Conservation (phyloP, 2,797 vertebrate species). For the Stomatorhinus walkeri region DNA sequence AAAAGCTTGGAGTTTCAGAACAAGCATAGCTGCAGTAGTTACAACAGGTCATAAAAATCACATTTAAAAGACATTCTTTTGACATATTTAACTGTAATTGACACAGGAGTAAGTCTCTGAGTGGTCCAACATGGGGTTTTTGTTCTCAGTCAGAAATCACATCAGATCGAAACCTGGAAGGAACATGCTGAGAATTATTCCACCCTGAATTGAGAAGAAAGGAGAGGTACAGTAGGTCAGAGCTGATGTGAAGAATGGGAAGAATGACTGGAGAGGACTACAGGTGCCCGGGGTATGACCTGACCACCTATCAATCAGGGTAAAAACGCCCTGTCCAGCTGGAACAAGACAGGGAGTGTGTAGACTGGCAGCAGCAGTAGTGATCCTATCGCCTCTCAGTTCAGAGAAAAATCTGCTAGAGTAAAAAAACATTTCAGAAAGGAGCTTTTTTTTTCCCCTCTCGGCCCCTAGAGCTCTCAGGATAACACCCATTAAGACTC, state of each 20-base stretch:
- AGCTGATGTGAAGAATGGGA: background rate
- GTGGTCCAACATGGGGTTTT: background rate
- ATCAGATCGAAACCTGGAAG: background rate
- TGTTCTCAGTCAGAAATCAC: background rate
- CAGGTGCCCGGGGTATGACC: background rate
- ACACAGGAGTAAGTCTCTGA: background rate
- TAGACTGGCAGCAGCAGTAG: background rate
- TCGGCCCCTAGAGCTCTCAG: background rate
- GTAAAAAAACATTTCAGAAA: constrained; percentile 10
- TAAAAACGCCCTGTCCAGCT: background rate
- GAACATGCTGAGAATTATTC: background rate
- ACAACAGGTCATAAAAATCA: background rate
- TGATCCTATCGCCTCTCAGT: background rate
- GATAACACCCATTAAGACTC: background rate
- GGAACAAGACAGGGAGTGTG: constrained; percentile 3
- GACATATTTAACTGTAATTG: background rate
- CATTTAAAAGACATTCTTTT: background rate
- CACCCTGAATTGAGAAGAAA: background rate
- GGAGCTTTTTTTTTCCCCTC: background rate
- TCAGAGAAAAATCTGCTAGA: background rate
- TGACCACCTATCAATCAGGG: background rate
- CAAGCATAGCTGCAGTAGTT: background rate
- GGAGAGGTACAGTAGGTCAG: background rate
- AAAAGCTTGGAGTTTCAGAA: background rate
- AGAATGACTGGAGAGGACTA: background rate